Base-by-base conservation (phyloP, 2,888 invertebrate species). In the Andrena praecox region DNA sequence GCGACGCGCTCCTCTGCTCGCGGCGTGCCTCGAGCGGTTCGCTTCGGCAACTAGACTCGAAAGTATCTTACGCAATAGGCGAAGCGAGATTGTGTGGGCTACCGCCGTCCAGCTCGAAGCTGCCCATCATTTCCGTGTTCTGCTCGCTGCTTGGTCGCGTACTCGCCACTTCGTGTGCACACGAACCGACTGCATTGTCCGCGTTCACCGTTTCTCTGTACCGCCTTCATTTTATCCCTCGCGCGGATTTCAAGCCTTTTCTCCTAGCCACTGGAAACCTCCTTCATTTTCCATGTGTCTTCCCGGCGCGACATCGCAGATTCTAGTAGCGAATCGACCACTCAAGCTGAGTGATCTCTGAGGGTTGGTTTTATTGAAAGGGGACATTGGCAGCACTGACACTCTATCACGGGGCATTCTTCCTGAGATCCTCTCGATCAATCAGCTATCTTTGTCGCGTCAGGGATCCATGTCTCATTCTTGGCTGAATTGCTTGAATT, bases 41-140 rank as follows among this genome's bases (percentile, higher is more conserved):
- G 82, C 83, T 85, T 80, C 85, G 60, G 83, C 82, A 82, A 77
- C 80, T 80, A 87, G 80, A 88, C 90, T 90, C 89, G 92, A 91
- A 91, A 93, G 93, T 92, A 84, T 85, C 86, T 93, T 93, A 91
- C 89, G 91, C 90, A 93, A 93, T 89, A 88, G 87, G 86, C 87
- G 89, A 89, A 91, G 90, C 87, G 88, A 86, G 86, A 90, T 87
- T 89, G 88, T 81, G 87, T 85, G 80, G 86, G 87, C 86, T 87
- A 86, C 83, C 85, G 84, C 77, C 76, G 85, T 74, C 84, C 84
- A 77, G 67, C 80, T 27, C 66, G 62, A 76, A 86, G 83, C 86
- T 90, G 86, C 88, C 91, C 90, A 90, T 91, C 92, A 91, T 92
- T 93, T 93, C 93, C 92, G 93, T 91, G 91, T 93, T 92, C 89